A percentile compares a stretch with the other conserved stretches of the same genome.
phyloP scores from a whole-genome alignment of 1,140 invertebrate genomes.

The Hylaeus anthracinus region DNA sequence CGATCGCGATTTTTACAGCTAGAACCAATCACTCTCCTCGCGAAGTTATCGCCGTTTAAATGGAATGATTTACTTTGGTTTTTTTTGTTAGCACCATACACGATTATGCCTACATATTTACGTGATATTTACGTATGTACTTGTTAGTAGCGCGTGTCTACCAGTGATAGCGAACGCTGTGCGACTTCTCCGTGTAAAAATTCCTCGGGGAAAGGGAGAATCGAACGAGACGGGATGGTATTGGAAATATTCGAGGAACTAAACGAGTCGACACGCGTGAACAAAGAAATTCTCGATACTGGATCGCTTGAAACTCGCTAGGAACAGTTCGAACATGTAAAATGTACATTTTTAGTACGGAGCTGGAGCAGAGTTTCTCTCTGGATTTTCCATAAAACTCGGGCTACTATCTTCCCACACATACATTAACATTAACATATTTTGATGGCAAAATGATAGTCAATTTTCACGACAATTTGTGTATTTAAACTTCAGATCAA shows the following conservation, averaged over 20 bases:
- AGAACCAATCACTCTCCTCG: background rate
- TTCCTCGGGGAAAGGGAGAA: background rate
- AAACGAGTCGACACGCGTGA: background rate
- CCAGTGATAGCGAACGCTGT: conserved; percentile 11
- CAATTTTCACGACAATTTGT: too few species aligned
- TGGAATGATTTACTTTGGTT: conserved; percentile 32
- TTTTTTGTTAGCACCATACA: conserved; percentile 44
- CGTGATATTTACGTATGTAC: conserved; percentile 18
- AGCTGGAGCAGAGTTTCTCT: too few species aligned
- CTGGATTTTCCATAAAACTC: too few species aligned
- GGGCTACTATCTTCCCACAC: too few species aligned
- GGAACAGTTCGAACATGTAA: too few species aligned
- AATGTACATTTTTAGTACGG: too few species aligned
- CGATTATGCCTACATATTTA: conserved; percentile 29
- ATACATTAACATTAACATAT: too few species aligned
- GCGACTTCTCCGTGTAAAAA: background rate
- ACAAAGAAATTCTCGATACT: background rate
- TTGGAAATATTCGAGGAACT: background rate
- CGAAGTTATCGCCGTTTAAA: conserved; percentile 36
- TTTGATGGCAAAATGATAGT: too few species aligned
- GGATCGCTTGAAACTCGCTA: too few species aligned
- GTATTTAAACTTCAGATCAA: too few species aligned
- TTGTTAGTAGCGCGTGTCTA: conserved; percentile 26
- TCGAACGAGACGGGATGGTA: background rate
- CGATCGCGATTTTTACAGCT: conserved; percentile 9